Evolutionary conservation across 2,797 vertebrate species (phyloP), one percentile per base, ranked within the genome.

Genomic region (Gymnoscopelus microlampas): DNA sequence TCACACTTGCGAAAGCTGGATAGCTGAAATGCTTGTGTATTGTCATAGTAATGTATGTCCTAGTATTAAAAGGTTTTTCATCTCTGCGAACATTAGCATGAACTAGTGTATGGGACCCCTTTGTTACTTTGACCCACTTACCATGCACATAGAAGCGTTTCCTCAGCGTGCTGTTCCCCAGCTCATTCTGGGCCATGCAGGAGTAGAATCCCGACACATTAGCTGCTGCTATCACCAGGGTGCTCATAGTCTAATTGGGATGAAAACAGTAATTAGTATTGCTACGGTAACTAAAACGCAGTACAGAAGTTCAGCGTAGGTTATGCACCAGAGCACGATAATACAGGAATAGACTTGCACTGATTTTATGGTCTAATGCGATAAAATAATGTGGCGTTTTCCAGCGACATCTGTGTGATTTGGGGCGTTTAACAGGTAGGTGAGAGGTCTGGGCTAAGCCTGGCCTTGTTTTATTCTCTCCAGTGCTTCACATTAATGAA

Each of bases 71-170:
- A 35, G 32, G 32, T 35, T 35, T 35, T 6, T 35, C 1, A 5
- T 35, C 29, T 32, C 32, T 35, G 32, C 5, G 32, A 35, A 35
- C 32, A 35, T 44, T 10, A 44, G 39, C 39, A 44, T 44, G 35
- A 8, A 39, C 35, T 39, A 39, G 35, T 39, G 39, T 10, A 10
- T 44, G 39, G 6, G 9, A 44, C 7, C 39, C 39, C 39, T 44
- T 44, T 44, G 39, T 44, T 44, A 44, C 9, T 44, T 10, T 55
- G 56, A 79, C 44, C 56, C 51, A 91, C 94, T 95, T 91, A 98
- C 96, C 94, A 76, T 92, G 89, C 47, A 98, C 88, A 1, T 92
- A 97, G 87, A 97, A 96, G 55, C 89, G 64, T 0, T 91, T 81
- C 26, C 35, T 90, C 77, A 94, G 84, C 60, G 63, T 81, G 55